Evolutionary conservation across 2,797 vertebrate genomes (phyloP).

Genomic region (Sphenopsis melanotis): DNA sequence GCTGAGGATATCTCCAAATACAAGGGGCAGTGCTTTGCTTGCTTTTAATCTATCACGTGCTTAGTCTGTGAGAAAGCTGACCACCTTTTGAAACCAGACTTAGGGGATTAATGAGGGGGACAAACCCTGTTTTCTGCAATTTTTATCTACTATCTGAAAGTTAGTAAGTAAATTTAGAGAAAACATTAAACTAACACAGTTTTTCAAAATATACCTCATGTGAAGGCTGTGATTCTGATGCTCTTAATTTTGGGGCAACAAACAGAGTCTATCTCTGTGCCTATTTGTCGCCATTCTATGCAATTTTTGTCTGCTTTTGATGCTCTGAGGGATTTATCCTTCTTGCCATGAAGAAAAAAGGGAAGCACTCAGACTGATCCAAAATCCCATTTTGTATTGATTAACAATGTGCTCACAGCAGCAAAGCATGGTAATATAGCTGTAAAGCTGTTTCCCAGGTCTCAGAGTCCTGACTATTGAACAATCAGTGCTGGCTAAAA

Average conservation of each 20-base stretch:
- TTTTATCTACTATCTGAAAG: background rate
- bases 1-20: background rate
- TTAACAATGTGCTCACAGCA: background rate
- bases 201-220: constrained; percentile 32
- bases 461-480: background rate
- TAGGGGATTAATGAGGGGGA: background rate
- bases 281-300: background rate
- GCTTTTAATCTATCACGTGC: background rate
- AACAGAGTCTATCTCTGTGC: background rate
- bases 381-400: background rate
- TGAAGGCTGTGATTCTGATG: background rate
- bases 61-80: background rate
- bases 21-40: background rate
- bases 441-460: background rate
- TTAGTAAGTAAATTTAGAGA: background rate
- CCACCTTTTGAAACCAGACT: background rate
- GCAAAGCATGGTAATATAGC: background rate
- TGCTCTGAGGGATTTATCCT: background rate
- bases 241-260: background rate
- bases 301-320: constrained; percentile 1
- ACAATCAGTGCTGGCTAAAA: background rate
- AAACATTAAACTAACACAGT: background rate
- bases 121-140: background rate
- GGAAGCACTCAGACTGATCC: background rate
- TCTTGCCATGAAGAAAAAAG: background rate